phyloP scores from a whole-genome alignment of 2,888 invertebrate species.

The Anorthoa munda region DNA sequence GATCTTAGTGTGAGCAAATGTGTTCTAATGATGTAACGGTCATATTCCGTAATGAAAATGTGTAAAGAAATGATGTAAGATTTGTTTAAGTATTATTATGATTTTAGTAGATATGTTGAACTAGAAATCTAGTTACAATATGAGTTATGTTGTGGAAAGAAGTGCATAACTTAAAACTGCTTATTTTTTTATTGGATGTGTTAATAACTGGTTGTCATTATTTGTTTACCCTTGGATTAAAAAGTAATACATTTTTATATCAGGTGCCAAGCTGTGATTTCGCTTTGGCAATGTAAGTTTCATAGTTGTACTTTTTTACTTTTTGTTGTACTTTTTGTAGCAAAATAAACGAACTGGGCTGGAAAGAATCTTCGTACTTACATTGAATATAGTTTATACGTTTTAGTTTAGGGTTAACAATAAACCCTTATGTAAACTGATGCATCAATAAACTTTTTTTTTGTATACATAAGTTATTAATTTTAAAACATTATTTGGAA shows the following conservation, averaged over 20 bases:
- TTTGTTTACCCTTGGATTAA: neutral
- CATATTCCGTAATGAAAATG: slow-evolving; percentile 18
- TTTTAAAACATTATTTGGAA: neutral
- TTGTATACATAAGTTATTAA: neutral
- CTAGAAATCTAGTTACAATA: slow-evolving; percentile 10
- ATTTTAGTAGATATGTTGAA: slow-evolving; percentile 11
- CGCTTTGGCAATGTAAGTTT: neutral
- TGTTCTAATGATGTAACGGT: slow-evolving; percentile 17
- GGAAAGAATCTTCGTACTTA: neutral
- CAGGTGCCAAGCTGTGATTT: neutral
- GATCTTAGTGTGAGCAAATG: slow-evolving; percentile 26
- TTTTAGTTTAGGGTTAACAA: no score
- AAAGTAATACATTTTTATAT: neutral
- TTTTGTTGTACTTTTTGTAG: no score
- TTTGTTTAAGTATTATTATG: neutral
- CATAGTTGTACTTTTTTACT: no score
- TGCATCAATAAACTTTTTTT: no score
- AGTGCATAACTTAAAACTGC: no score
- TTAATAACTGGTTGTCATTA: no score
- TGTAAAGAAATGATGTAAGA: slow-evolving; percentile 34
- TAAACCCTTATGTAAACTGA: no score
- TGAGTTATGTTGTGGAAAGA: neutral
- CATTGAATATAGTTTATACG: neutral
- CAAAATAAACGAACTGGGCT: no score
- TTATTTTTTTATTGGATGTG: no score